phyloP scores from a whole-genome alignment of 2,113 vertebrate species.

The Condylura cristata region DNA sequence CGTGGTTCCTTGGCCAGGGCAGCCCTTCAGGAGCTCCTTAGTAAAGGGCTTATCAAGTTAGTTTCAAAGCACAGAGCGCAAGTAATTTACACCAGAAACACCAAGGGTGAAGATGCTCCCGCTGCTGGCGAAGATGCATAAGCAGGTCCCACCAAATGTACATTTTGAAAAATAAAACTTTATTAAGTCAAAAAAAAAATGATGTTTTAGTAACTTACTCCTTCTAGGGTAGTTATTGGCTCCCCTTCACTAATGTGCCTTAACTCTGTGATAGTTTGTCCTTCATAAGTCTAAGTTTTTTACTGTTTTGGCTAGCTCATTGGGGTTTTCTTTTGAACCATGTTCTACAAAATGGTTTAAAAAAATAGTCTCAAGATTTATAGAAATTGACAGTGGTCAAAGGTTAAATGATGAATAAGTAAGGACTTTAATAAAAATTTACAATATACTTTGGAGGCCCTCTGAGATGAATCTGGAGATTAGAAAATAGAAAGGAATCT shows the following conservation, averaged over 20 bases:
- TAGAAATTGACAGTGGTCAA: conserved; percentile 19
- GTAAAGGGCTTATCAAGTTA: too few species aligned
- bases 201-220: background rate
- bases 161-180: too few species aligned
- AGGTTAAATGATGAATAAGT: background rate
- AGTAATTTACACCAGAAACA: too few species aligned
- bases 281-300: background rate
- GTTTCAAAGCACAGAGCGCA: too few species aligned
- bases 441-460: background rate
- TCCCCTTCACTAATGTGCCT: background rate
- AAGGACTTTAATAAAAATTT: background rate
- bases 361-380: background rate
- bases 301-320: background rate
- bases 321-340: conserved; percentile 27
- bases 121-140: too few species aligned
- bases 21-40: too few species aligned
- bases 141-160: too few species aligned
- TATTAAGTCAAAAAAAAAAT: too few species aligned
- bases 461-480: background rate
- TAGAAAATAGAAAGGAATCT: background rate
- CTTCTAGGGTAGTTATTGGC: background rate
- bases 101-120: too few species aligned
- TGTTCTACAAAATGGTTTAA: background rate
- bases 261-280: background rate
- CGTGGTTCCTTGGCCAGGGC: too few species aligned